Evolutionary conservation across 2,888 invertebrate genomes (phyloP).

Genomic region (Phaonia tiefii): DNA sequence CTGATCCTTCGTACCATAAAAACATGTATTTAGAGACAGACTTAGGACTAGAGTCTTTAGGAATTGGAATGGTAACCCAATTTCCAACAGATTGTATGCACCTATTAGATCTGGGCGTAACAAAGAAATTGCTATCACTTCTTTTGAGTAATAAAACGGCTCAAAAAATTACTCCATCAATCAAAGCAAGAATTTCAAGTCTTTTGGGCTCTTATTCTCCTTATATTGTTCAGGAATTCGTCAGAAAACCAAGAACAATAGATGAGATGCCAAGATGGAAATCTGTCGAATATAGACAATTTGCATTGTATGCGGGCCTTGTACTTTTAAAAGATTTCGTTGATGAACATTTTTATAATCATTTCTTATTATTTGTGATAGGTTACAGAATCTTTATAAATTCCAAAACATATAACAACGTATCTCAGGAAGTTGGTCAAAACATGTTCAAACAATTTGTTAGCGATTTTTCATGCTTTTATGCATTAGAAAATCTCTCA

Average conservation of each 20-base stretch:
- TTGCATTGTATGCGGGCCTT: neutral
- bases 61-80: slow-evolving; percentile 5
- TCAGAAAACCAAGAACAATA: too few relatives aligned
- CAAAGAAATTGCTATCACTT: neutral
- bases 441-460: neutral
- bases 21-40: neutral
- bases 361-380: neutral
- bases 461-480: too few relatives aligned
- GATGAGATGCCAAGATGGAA: neutral
- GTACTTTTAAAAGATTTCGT: neutral
- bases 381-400: neutral
- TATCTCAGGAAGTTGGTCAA: neutral
- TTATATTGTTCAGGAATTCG: too few relatives aligned
- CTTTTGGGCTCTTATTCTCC: neutral
- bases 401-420: too few relatives aligned
- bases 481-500: too few relatives aligned
- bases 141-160: too few relatives aligned
- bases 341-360: neutral
- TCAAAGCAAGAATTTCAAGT: neutral
- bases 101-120: neutral
- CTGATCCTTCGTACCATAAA: neutral
- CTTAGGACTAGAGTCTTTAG: neutral
- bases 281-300: neutral
- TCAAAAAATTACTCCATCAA: neutral
- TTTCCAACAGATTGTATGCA: neutral